A percentile compares a stretch with the other conserved stretches of the same genome.
These are phyloP conservation scores for Clusia tigrina DNA, from an alignment of 2,888 invertebrate species.

Conservation along the genomic window DNA sequence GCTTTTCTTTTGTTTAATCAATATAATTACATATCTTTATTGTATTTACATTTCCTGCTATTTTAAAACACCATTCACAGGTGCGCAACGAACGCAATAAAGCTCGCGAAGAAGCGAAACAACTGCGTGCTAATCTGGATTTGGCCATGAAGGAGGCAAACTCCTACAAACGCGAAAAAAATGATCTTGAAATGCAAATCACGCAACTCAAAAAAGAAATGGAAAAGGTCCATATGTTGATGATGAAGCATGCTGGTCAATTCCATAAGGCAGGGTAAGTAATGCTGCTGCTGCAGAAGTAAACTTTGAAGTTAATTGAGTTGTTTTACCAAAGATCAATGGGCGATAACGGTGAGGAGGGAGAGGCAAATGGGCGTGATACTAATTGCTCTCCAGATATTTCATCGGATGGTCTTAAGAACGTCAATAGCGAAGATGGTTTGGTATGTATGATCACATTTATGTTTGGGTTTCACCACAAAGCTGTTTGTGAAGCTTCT, in stretches of 20 bases:
- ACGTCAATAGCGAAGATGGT: slow-evolving; percentile 65
- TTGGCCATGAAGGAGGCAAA: slow-evolving; percentile 78
- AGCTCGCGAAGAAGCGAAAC: slow-evolving; percentile 88
- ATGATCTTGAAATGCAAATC: slow-evolving; percentile 79
- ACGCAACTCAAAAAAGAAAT: slow-evolving; percentile 81
- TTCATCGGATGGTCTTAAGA: slow-evolving; percentile 64
- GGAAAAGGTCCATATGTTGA: slow-evolving; percentile 76
- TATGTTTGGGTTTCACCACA: slow-evolving; percentile 23
- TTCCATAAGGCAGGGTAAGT: slow-evolving; percentile 67
- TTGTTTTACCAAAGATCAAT: too few species aligned
- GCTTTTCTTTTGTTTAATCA: slow-evolving; percentile 32
- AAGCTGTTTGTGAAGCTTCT: too few species aligned
- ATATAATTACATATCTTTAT: slow-evolving; percentile 18
- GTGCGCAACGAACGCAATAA: slow-evolving; percentile 92
- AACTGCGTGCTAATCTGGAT: slow-evolving; percentile 82
- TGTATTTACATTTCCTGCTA: slow-evolving; percentile 9
- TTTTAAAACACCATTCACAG: slow-evolving; percentile 49
- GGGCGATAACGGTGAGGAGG: slow-evolving; percentile 58
- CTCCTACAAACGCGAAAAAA: slow-evolving; percentile 78
- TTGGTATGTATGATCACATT: too few species aligned
- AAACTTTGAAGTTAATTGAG: not conserved
- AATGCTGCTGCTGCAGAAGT: not conserved
- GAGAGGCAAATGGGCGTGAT: slow-evolving; percentile 62
- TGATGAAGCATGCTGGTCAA: slow-evolving; percentile 75
- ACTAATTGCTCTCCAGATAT: slow-evolving; percentile 64